These are phyloP conservation scores for Misgurnus mizolepis DNA, from an alignment of 2,113 vertebrate genomes.

Conservation along the genomic window DNA sequence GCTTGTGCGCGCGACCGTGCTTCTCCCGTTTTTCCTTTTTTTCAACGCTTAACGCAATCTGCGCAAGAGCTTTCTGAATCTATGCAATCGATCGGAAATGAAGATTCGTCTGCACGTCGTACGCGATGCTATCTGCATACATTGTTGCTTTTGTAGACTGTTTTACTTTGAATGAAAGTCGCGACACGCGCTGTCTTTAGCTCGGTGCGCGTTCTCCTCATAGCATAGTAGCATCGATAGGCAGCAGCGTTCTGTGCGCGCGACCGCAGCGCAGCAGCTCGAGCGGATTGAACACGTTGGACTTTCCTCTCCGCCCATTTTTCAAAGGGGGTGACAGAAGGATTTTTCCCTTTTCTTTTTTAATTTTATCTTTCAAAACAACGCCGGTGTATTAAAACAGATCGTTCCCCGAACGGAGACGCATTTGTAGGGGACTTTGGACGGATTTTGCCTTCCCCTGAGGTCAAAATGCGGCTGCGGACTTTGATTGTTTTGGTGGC, in stretches of 20 bases:
- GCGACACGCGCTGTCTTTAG: background rate
- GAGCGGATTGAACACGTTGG: slow-evolving; percentile 72
- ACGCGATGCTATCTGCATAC: background rate
- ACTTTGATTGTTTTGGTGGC: slow-evolving; percentile 65
- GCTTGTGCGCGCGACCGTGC: slow-evolving; percentile 18
- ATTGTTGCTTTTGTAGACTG: background rate
- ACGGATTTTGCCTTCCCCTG: slow-evolving; percentile 50
- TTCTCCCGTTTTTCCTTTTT: background rate
- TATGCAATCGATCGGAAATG: background rate
- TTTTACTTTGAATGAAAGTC: slow-evolving; percentile 31
- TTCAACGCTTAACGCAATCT: background rate
- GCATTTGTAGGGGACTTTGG: background rate
- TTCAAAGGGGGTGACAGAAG: slow-evolving; percentile 63
- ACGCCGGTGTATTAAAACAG: slow-evolving; percentile 47
- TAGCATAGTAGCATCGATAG: background rate
- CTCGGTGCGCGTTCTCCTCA: slow-evolving; percentile 5
- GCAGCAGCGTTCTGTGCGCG: slow-evolving; percentile 20
- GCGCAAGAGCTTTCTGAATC: slow-evolving; percentile 1
- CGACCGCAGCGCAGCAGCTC: background rate
- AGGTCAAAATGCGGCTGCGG: slow-evolving; percentile 69
- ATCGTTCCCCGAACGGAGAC: background rate
- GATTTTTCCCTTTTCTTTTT: slow-evolving; percentile 68
- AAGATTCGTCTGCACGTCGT: background rate
- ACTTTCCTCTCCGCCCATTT: slow-evolving; percentile 74
- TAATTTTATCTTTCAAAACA: slow-evolving; percentile 60